Percentiles rank a stretch among this genome's conserved stretches.
These are phyloP conservation scores for Helleia helle DNA, from an alignment of 2,888 invertebrate genomes.

Conservation along the genomic window DNA sequence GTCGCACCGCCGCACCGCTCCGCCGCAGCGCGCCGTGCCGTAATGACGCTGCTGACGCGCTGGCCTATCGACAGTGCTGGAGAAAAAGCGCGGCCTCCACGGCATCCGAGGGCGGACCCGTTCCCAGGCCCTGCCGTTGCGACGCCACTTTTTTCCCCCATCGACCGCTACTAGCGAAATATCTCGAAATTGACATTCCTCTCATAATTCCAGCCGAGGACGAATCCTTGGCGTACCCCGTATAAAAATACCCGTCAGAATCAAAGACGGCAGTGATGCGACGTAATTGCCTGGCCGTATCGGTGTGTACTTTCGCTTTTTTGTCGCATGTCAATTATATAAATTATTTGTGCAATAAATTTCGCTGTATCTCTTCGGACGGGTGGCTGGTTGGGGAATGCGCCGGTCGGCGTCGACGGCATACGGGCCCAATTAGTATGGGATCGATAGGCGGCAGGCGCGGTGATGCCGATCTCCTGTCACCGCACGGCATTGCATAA, in stretches of 20 bases:
- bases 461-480: slow-evolving; percentile 62
- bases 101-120: slow-evolving; percentile 53
- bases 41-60: slow-evolving; percentile 22
- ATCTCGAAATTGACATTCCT: slow-evolving; percentile 69
- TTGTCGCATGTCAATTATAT: slow-evolving; percentile 71
- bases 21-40: slow-evolving; percentile 60
- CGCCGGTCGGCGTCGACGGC: slow-evolving; percentile 39
- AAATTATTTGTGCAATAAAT: slow-evolving; percentile 72
- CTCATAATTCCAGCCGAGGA: slow-evolving; percentile 61
- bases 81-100: slow-evolving; percentile 48
- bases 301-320: slow-evolving; percentile 64
- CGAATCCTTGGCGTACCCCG: slow-evolving; percentile 52
- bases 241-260: slow-evolving; percentile 51
- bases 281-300: slow-evolving; percentile 58
- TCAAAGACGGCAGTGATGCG: slow-evolving; percentile 40
- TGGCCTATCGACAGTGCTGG: slow-evolving; percentile 48
- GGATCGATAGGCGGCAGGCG: slow-evolving; percentile 71
- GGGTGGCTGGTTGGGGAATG: slow-evolving; percentile 51
- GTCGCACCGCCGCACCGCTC: slow-evolving; percentile 65
- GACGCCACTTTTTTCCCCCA: slow-evolving; percentile 47
- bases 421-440: slow-evolving; percentile 67
- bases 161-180: slow-evolving; percentile 56
- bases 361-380: slow-evolving; percentile 64
- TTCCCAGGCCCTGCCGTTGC: slow-evolving; percentile 48
- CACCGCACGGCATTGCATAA: slow-evolving; percentile 56